A percentile compares a stretch with the other conserved stretches of the same genome.
phyloP scores from a whole-genome alignment of 2,797 vertebrate species.

The Pseudopleuronectes americanus region DNA sequence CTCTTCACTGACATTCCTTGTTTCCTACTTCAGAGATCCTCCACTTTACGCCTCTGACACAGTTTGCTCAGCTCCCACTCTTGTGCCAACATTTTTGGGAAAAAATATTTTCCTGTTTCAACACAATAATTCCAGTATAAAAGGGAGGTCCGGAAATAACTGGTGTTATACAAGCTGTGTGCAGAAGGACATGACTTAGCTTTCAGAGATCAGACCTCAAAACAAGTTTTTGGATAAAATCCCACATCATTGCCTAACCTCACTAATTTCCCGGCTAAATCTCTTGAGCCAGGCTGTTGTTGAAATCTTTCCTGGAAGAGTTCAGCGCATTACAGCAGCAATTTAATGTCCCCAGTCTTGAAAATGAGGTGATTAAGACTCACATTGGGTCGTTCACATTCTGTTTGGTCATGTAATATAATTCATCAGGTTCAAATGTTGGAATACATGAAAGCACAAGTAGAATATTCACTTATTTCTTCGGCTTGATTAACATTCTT shows the following conservation, averaged over 20 bases:
- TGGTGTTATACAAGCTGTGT: no score
- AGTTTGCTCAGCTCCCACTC: no score
- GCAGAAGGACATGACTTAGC: not conserved
- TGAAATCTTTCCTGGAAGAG: not conserved
- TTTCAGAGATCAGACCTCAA: not conserved
- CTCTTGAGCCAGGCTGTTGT: not conserved
- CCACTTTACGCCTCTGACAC: no score
- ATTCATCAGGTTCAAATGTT: not conserved
- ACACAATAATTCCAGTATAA: no score
- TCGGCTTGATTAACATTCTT: no score
- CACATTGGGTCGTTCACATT: not conserved
- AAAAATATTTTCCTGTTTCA: no score
- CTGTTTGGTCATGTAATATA: not conserved
- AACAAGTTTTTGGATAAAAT: not conserved
- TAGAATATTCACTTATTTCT: not conserved
- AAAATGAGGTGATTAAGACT: not conserved
- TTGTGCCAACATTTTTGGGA: no score
- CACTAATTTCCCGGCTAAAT: conserved; percentile 1
- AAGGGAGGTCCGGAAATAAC: no score
- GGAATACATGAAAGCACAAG: not conserved
- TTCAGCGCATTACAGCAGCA: not conserved
- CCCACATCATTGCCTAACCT: not conserved
- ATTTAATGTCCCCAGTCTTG: not conserved
- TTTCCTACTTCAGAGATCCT: no score
- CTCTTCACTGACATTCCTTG: no score